Evolutionary conservation across 2,113 vertebrate species (phyloP).

Genomic region (Silurus glanis): DNA sequence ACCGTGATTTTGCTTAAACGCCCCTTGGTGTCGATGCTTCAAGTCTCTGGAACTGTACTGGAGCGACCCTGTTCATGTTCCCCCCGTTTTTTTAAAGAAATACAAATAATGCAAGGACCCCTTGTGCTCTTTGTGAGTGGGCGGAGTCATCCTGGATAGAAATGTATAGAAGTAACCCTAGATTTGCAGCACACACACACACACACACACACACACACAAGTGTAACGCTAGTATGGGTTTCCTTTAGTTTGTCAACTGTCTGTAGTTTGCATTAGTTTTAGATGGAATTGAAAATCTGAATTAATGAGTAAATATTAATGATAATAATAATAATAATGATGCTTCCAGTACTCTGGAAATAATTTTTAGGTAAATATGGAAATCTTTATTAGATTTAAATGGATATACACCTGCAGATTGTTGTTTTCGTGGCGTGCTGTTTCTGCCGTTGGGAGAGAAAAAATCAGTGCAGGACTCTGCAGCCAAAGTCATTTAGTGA

Average conservation of each 20-base stretch:
- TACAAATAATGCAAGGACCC: background rate
- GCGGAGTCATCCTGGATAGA: background rate
- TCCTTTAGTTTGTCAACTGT: no score
- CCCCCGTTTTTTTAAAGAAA: background rate
- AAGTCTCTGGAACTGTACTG: background rate
- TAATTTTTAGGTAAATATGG: background rate
- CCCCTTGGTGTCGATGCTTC: background rate
- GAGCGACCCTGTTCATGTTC: background rate
- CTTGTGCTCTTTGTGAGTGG: background rate
- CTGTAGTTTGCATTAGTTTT: background rate
- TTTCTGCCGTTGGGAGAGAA: slow-evolving; percentile 5
- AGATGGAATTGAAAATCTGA: background rate
- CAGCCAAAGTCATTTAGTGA: background rate
- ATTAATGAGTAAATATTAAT: background rate
- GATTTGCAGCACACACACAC: no score
- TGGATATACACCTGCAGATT: background rate
- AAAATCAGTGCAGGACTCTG: slow-evolving; percentile 2
- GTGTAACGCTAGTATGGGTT: no score
- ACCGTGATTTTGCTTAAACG: background rate
- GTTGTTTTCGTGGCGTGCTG: background rate
- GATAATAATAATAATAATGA: background rate
- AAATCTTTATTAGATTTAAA: slow-evolving; percentile 17
- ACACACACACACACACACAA: no score
- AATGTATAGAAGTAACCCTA: background rate
- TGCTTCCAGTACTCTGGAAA: background rate